Evolutionary conservation across 1,140 invertebrate species (phyloP).

Genomic region (Stegodyphus dumicola): DNA sequence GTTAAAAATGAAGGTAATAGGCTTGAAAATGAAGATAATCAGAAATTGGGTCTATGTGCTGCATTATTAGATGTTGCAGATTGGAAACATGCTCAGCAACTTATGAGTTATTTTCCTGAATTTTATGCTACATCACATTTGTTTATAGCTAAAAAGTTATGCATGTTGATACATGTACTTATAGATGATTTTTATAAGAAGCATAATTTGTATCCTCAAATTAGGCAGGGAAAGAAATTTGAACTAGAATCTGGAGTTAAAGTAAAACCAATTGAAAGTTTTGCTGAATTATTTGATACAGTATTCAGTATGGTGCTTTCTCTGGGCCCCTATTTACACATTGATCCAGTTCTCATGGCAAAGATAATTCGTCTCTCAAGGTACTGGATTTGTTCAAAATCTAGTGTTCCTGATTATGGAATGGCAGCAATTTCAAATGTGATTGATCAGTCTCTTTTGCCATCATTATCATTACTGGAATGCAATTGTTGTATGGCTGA

Average conservation of each 20-base stretch:
- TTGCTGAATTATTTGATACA: slow-evolving; percentile 80
- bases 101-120: slow-evolving; percentile 86
- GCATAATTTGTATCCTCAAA: slow-evolving; percentile 68
- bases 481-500: slow-evolving; percentile 96
- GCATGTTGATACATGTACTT: slow-evolving; percentile 83
- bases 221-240: background rate
- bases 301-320: slow-evolving; percentile 88
- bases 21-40: slow-evolving; percentile 78
- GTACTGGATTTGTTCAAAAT: slow-evolving; percentile 58
- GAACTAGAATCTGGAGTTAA: slow-evolving; percentile 19
- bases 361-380: slow-evolving; percentile 71
- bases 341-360: slow-evolving; percentile 82
- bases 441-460: slow-evolving; percentile 87
- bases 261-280: slow-evolving; percentile 72
- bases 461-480: slow-evolving; percentile 89
- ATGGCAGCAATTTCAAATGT: slow-evolving; percentile 67
- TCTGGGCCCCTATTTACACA: slow-evolving; percentile 88
- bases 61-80: slow-evolving; percentile 88
- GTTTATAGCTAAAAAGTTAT: slow-evolving; percentile 83
- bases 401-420: slow-evolving; percentile 16
- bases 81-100: slow-evolving; percentile 84
- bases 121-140: slow-evolving; percentile 81
- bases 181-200: slow-evolving; percentile 90
- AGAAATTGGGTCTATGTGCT: slow-evolving; percentile 93
- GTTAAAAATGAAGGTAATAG: slow-evolving; percentile 80